phyloP scores from a whole-genome alignment of 1,140 invertebrate genomes.

The Gonatopus flavifemur region DNA sequence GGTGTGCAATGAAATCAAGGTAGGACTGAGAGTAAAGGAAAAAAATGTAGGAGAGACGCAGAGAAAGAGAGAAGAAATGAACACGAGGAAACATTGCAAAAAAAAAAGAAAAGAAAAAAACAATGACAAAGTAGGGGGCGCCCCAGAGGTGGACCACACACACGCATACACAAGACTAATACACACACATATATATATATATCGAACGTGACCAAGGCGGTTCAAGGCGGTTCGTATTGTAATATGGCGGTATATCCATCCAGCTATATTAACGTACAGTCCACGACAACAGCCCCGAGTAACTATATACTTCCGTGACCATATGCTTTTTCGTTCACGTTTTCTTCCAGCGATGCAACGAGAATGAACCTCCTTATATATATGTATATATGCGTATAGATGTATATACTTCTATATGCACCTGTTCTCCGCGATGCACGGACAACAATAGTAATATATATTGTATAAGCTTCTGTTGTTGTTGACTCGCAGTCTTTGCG shows the following conservation, averaged over 20 bases:
- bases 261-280: constrained; percentile 52
- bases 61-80: constrained; percentile 1
- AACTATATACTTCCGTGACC: constrained; percentile 31
- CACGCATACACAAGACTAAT: constrained; percentile 45
- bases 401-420: too few relatives aligned
- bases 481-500: too few relatives aligned
- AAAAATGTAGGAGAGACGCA: not conserved
- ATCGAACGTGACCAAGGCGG: constrained; percentile 55
- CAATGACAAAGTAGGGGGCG: constrained; percentile 12
- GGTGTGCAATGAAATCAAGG: too few relatives aligned
- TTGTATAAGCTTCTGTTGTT: too few relatives aligned
- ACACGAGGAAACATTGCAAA: constrained; percentile 6
- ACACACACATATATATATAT: constrained; percentile 34
- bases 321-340: too few relatives aligned
- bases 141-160: constrained; percentile 51
- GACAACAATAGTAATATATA: too few relatives aligned
- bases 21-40: too few relatives aligned
- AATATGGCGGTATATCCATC: constrained; percentile 50
- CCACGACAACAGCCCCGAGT: constrained; percentile 34
- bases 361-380: too few relatives aligned
- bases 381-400: not conserved
- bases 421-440: too few relatives aligned
- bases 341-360: too few relatives aligned
- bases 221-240: constrained; percentile 56
- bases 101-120: constrained; percentile 38